These are phyloP conservation scores for Trinorchestia longiramus DNA, from an alignment of 1,140 invertebrate genomes.

Conservation along the genomic window DNA sequence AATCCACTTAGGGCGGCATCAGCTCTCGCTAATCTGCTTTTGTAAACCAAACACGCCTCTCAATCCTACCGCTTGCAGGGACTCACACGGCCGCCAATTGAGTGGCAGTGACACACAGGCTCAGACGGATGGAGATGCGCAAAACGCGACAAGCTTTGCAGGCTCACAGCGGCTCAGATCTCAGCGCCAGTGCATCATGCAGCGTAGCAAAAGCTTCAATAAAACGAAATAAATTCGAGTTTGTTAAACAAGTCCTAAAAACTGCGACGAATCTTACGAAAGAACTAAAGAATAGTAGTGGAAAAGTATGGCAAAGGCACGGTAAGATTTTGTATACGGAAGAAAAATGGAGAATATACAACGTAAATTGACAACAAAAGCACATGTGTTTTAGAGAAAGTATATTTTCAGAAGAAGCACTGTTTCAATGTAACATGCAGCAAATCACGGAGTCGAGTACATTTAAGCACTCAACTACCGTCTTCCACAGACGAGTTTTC, in stretches of 20 bases:
- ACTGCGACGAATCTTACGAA: not conserved
- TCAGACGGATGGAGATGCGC: not conserved
- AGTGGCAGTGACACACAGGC: not conserved
- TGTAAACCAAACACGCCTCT: conserved; percentile 47
- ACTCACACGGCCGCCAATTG: conserved; percentile 3
- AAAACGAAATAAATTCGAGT: not conserved
- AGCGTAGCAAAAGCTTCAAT: not conserved
- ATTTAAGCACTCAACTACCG: no score
- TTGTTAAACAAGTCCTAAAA: not conserved
- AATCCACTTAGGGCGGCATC: conserved; percentile 40
- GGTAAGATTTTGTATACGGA: not conserved
- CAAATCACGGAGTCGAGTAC: no score
- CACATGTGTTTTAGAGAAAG: no score
- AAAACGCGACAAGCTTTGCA: not conserved
- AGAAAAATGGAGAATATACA: not conserved
- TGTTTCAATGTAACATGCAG: no score
- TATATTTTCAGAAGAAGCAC: no score
- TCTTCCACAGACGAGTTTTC: no score
- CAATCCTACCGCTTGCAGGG: conserved; percentile 28
- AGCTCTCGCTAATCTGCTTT: conserved; percentile 44
- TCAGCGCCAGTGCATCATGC: not conserved
- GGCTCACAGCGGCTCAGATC: not conserved
- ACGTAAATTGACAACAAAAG: no score
- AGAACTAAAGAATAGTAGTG: not conserved
- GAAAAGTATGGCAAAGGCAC: not conserved